These are phyloP conservation scores for Siniperca knerii DNA, from an alignment of 2,113 vertebrate species.

Conservation along the genomic window DNA sequence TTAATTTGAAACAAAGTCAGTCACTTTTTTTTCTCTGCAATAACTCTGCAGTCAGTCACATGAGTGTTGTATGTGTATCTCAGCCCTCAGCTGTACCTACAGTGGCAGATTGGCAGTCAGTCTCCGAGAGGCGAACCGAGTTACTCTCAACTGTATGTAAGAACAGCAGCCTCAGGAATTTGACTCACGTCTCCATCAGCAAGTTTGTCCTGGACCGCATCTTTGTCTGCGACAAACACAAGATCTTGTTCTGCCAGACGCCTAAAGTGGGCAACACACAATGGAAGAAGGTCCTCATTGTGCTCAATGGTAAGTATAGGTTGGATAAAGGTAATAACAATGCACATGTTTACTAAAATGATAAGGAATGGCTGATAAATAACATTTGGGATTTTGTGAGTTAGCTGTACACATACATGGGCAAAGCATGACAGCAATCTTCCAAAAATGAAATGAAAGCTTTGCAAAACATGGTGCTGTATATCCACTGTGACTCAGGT, in stretches of 20 bases:
- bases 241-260: constrained; percentile 98
- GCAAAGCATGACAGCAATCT: neutral
- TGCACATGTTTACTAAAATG: neutral
- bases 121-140: constrained; percentile 86
- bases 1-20: neutral
- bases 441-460: neutral
- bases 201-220: constrained; percentile 98
- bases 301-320: constrained; percentile 90
- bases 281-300: constrained; percentile 99
- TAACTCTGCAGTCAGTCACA: neutral
- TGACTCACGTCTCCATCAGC: constrained; percentile 90
- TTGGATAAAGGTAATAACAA: neutral
- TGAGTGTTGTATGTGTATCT: constrained; percentile 7
- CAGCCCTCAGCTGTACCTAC: constrained; percentile 84
- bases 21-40: neutral
- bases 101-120: constrained; percentile 78
- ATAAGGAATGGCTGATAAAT: neutral
- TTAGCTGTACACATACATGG: neutral
- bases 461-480: neutral
- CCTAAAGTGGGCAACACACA: constrained; percentile 99
- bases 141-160: constrained; percentile 88
- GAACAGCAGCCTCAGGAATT: constrained; percentile 88
- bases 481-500: neutral
- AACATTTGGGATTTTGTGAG: neutral
- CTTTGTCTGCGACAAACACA: constrained; percentile 98